A percentile compares a stretch with the other conserved stretches of the same genome.
Evolutionary conservation across 2,113 vertebrate genomes (phyloP).

Genomic region (Thunnus maccoyii): DNA sequence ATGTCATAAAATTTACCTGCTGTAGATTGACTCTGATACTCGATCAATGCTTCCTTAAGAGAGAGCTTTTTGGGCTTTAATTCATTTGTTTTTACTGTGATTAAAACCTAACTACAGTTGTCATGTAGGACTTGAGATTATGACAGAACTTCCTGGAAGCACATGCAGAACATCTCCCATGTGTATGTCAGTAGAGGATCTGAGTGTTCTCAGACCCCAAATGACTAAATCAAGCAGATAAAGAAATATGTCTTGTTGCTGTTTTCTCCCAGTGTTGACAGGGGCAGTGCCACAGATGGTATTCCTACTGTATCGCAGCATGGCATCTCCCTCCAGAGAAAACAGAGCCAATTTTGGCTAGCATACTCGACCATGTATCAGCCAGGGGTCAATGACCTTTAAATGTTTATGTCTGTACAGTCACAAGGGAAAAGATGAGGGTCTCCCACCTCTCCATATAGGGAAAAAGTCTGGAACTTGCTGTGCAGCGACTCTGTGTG

Average conservation of each 20-base stretch:
- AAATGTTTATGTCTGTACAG: slow-evolving; percentile 26
- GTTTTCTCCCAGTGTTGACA: slow-evolving; percentile 20
- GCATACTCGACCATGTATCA: slow-evolving; percentile 3
- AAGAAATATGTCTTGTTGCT: slow-evolving; percentile 11
- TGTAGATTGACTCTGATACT: too few relatives aligned
- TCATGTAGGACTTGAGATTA: neutral
- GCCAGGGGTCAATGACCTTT: slow-evolving; percentile 30
- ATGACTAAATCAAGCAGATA: neutral
- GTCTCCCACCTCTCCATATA: slow-evolving; percentile 30
- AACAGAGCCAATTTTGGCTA: slow-evolving; percentile 14
- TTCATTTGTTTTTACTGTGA: neutral
- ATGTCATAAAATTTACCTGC: too few relatives aligned
- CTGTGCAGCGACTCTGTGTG: neutral
- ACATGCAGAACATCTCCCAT: neutral
- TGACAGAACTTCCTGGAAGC: neutral
- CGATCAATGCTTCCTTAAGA: neutral
- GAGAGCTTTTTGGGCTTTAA: neutral
- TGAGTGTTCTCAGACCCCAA: neutral
- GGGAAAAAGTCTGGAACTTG: slow-evolving; percentile 1
- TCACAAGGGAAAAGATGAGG: slow-evolving; percentile 24
- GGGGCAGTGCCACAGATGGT: slow-evolving; percentile 6
- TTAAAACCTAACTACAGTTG: neutral
- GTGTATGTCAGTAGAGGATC: neutral
- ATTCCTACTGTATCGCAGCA: neutral
- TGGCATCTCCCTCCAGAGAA: slow-evolving; percentile 35